Evolutionary conservation across 2,888 invertebrate genomes (phyloP).

Genomic region (Elmis aenea): DNA sequence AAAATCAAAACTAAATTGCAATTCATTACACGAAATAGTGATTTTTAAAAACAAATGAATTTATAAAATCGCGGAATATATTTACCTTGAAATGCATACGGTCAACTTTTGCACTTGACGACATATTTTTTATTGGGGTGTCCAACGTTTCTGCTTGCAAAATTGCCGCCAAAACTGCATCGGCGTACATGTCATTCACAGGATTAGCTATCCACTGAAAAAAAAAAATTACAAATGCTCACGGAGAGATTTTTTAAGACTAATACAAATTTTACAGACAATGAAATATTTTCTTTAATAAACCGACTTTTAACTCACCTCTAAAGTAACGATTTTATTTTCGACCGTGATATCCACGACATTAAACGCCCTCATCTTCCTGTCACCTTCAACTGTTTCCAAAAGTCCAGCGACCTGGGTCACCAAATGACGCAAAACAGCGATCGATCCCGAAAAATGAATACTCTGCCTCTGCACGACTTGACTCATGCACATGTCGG

Average conservation of each 20-base stretch:
- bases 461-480: constrained; percentile 90
- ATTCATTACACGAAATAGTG: not conserved
- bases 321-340: constrained; percentile 76
- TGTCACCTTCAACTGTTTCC: constrained; percentile 64
- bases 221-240: constrained; percentile 10
- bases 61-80: too few relatives aligned
- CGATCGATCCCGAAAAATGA: constrained; percentile 72
- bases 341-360: constrained; percentile 79
- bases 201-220: constrained; percentile 88
- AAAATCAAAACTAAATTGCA: constrained; percentile 16
- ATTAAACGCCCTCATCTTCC: constrained; percentile 74
- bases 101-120: constrained; percentile 71
- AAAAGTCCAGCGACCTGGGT: constrained; percentile 74
- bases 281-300: constrained; percentile 6
- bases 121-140: constrained; percentile 56
- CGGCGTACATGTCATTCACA: constrained; percentile 97
- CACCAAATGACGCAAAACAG: constrained; percentile 68
- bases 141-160: constrained; percentile 75
- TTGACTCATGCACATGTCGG: constrained; percentile 89
- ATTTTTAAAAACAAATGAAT: constrained; percentile 2
- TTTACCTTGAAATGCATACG: constrained; percentile 82
- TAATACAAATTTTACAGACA: constrained; percentile 1
- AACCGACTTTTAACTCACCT: constrained; percentile 50
- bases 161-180: constrained; percentile 85
- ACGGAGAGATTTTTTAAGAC: not conserved